Conservation (phyloP, 2,888 invertebrate species). For the Cheilosia pagana region DNA sequence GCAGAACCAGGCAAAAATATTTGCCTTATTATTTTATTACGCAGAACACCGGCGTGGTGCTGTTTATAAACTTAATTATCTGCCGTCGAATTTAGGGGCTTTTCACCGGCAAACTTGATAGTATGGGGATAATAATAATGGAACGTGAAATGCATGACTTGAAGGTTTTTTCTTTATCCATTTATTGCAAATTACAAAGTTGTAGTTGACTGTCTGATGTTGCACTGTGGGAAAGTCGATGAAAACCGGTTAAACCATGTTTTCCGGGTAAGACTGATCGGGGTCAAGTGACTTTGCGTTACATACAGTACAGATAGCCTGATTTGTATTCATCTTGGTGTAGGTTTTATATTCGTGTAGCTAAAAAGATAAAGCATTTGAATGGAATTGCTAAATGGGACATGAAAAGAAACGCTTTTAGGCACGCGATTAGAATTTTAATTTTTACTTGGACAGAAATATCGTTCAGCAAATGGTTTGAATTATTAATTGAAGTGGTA, state of each 20-base stretch:
- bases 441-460: neutral
- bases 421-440: conserved; percentile 16
- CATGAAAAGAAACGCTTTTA: neutral
- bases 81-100: neutral
- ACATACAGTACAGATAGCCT: conserved; percentile 4
- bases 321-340: conserved; percentile 15
- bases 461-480: neutral
- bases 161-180: neutral
- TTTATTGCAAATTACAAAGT: conserved; percentile 1
- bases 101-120: neutral
- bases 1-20: neutral
- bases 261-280: conserved; percentile 31
- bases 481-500: neutral
- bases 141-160: conserved; percentile 17
- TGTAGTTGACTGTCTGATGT: neutral
- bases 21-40: neutral
- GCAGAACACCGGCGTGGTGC: conserved; percentile 29
- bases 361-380: conserved; percentile 6
- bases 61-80: conserved; percentile 26
- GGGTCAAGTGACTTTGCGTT: conserved; percentile 62
- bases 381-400: neutral
- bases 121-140: conserved; percentile 9
- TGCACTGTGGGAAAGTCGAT: conserved; percentile 45
- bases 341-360: neutral
- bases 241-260: conserved; percentile 61